Evolutionary conservation across 2,888 invertebrate species (phyloP).

Genomic region (Agonopterix alstromeriana): DNA sequence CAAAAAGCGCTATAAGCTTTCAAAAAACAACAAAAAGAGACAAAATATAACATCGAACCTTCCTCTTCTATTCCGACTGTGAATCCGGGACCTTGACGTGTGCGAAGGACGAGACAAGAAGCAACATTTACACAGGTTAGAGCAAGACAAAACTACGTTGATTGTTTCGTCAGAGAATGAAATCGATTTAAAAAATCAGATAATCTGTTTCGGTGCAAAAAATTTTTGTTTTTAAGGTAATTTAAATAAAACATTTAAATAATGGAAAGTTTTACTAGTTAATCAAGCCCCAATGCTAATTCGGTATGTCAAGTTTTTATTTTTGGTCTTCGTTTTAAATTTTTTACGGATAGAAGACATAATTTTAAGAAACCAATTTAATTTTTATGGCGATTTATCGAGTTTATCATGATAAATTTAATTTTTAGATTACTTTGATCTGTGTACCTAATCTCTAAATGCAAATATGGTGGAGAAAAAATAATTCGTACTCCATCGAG

Average conservation of each 20-base stretch:
- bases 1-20: slow-evolving; percentile 28
- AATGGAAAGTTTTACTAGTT: no score
- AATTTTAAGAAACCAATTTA: no score
- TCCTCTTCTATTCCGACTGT: slow-evolving; percentile 70
- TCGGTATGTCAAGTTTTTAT: no score
- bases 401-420: no score
- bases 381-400: no score
- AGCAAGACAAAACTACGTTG: slow-evolving; percentile 52
- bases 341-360: no score
- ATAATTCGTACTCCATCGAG: no score
- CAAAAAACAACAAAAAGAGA: slow-evolving; percentile 19
- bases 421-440: no score
- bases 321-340: no score
- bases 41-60: slow-evolving; percentile 56
- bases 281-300: no score
- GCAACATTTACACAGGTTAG: slow-evolving; percentile 73
- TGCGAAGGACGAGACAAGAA: slow-evolving; percentile 62
- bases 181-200: not conserved
- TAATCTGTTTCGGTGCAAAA: not conserved
- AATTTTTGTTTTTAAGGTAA: not conserved
- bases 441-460: no score
- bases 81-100: slow-evolving; percentile 70
- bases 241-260: not conserved
- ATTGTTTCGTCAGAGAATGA: slow-evolving; percentile 16
- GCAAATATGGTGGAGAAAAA: no score